phyloP scores from a whole-genome alignment of 2,888 invertebrate species.

The Hirtodrosophila histrioides region DNA sequence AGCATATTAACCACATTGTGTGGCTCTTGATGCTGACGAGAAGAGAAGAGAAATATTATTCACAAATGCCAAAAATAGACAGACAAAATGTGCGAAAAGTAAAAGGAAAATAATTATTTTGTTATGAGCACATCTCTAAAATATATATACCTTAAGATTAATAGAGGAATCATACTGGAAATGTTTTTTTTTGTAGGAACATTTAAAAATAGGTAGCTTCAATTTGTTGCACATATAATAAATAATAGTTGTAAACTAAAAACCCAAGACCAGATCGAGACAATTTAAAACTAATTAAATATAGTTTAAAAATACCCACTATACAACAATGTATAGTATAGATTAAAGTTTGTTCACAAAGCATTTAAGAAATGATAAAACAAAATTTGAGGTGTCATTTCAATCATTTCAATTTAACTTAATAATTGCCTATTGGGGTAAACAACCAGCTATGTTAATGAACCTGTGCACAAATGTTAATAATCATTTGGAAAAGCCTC shows the following conservation, averaged over 20 bases:
- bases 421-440: too few species aligned
- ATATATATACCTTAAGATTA: not conserved
- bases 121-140: conserved; percentile 4
- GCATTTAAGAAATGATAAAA: not conserved
- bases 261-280: conserved; percentile 6
- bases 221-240: conserved; percentile 1
- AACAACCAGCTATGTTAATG: too few species aligned
- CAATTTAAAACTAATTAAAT: conserved; percentile 21
- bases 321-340: conserved; percentile 10
- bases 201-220: not conserved
- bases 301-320: conserved; percentile 13
- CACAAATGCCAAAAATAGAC: conserved; percentile 40
- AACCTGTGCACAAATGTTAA: too few species aligned
- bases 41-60: conserved; percentile 26
- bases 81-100: conserved; percentile 22
- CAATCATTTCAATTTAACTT: too few species aligned
- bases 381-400: too few species aligned
- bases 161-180: not conserved
- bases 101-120: conserved; percentile 27
- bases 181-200: not conserved
- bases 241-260: conserved; percentile 4
- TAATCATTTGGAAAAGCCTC: too few species aligned
- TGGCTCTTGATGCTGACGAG: conserved; percentile 5
- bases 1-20: conserved; percentile 57
- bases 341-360: conserved; percentile 4